Evolutionary conservation across 2,888 invertebrate species (phyloP), one percentile per base, ranked within the genome.

Genomic region (Malthinus seriepunctatus): DNA sequence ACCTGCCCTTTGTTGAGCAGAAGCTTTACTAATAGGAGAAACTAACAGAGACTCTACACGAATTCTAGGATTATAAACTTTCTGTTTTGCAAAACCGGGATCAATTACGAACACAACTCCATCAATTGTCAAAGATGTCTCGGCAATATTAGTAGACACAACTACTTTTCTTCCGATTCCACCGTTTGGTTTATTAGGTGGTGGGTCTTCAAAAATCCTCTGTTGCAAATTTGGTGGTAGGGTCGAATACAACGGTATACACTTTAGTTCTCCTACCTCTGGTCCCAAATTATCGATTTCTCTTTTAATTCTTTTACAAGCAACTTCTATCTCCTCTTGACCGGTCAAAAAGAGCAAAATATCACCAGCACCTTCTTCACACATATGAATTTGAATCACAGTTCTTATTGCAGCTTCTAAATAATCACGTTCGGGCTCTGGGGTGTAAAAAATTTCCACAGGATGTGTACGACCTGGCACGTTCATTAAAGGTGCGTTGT

Each of bases 91-190:
- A 80, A 99, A 99, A 8, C 99, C 99, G 0, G 99, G 98, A 80
- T 99, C 99, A 73, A 99, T 98, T 8, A 99, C 99, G 76, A 97
- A 99, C 8, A 99, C 99, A 1, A 99, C 97, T 46, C 99, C 99
- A 72, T 99, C 99, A 71, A 99, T 99, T 4, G 99, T 99, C 15
- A 99, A 80, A 0, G 98, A 98, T 0, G 99, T 99, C 81, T 99
- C 99, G 0, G 99, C 99, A 67, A 99, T 99, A 76, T 99, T 99
- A 0, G 99, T 99, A 0, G 98, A 97, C 0, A 99, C 96, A 0
- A 99, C 98, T 1, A 97, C 94, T 79, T 89, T 89, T 15, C 89
- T 76, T 1, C 89, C 89, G 55, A 90, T 84, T 2, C 87, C 88
- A 14, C 90, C 90, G 73, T 88, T 89, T 0, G 86, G 71, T 74